Conservation (phyloP, 2,797 vertebrate genomes). For the Erpetoichthys calabaricus region DNA sequence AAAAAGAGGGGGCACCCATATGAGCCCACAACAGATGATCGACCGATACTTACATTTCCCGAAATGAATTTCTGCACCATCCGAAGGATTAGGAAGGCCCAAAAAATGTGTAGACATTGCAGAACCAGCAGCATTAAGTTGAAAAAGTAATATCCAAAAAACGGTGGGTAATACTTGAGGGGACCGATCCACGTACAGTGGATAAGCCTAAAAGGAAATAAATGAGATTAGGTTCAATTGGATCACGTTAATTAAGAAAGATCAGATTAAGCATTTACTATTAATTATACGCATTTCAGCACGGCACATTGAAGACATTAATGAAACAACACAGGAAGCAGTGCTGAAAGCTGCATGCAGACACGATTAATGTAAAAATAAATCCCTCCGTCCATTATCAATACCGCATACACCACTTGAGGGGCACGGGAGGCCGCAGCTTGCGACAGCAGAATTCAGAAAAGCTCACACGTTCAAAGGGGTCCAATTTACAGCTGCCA, state of each 20-base stretch:
- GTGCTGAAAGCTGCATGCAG: too few species aligned
- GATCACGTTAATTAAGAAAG: not conserved
- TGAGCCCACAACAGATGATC: conserved; percentile 17
- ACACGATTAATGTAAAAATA: too few species aligned
- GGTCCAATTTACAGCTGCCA: too few species aligned
- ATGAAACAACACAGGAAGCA: too few species aligned
- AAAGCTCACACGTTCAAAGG: too few species aligned
- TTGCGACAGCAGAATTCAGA: too few species aligned
- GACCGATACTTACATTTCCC: conserved; percentile 56
- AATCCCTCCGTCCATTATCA: too few species aligned
- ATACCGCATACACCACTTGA: too few species aligned
- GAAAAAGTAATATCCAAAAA: conserved; percentile 77
- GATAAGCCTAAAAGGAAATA: conserved; percentile 61
- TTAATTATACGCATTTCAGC: too few species aligned
- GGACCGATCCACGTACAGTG: conserved; percentile 70
- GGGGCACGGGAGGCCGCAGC: too few species aligned
- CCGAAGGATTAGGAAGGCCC: conserved; percentile 69
- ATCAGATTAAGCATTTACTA: not conserved
- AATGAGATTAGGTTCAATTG: not conserved
- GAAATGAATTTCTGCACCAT: conserved; percentile 71
- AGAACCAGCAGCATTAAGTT: conserved; percentile 65
- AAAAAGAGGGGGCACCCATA: too few species aligned
- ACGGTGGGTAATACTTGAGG: conserved; percentile 51
- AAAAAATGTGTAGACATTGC: conserved; percentile 72
- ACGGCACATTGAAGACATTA: too few species aligned